Percentiles rank a stretch among this genome's conserved stretches.
phyloP scores from a whole-genome alignment of 1,140 invertebrate species.

The Cotesia chilonis region DNA sequence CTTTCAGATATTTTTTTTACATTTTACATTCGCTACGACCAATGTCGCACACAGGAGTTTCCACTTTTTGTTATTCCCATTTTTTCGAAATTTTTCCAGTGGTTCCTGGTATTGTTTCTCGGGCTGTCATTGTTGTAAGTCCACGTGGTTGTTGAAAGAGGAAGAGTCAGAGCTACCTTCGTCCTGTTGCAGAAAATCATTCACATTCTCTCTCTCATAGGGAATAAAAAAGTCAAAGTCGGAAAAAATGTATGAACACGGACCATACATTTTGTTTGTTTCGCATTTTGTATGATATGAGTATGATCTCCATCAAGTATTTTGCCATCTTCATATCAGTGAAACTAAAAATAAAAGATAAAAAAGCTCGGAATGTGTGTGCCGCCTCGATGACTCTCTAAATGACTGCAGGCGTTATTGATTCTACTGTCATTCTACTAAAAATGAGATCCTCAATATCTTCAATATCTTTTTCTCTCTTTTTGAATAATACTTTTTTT shows the following conservation, averaged over 20 bases:
- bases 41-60: constrained; percentile 46
- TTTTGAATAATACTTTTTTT: not conserved
- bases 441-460: constrained; percentile 37
- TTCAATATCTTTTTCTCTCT: constrained; percentile 26
- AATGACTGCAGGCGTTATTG: constrained; percentile 64
- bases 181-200: constrained; percentile 11
- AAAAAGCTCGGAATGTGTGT: not conserved
- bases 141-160: constrained; percentile 45
- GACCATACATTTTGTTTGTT: constrained; percentile 23
- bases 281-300: constrained; percentile 3
- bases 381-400: constrained; percentile 56
- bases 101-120: constrained; percentile 64
- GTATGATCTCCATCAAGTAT: constrained; percentile 1
- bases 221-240: constrained; percentile 43
- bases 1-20: constrained; percentile 44
- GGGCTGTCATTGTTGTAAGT: constrained; percentile 65
- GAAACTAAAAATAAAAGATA: not conserved
- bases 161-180: not conserved
- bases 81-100: constrained; percentile 68
- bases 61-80: constrained; percentile 53
- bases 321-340: not conserved
- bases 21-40: constrained; percentile 44
- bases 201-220: constrained; percentile 36
- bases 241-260: constrained; percentile 17
- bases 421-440: constrained; percentile 51